Base-by-base conservation (phyloP, 2,888 invertebrate species). In the Agrilus biguttatus region DNA sequence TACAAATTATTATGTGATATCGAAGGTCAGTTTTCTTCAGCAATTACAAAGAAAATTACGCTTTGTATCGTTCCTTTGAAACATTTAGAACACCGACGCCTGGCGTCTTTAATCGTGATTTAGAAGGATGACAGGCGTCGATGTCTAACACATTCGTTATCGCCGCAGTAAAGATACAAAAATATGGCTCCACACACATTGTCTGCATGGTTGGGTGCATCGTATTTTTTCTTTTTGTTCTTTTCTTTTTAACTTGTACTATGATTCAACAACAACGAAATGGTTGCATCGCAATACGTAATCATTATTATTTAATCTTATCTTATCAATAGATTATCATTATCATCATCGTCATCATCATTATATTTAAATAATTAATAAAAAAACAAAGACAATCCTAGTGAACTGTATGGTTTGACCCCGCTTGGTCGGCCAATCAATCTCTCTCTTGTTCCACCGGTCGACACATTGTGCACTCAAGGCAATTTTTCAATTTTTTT, bases 111-210 rank as follows among this genome's bases (percentile, higher is more conserved):
- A 17, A 17, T 3, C 4, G 17, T 4, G 2, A 3, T 17, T 23
- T 23, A 6, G 8, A 23, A 23, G 6, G 8, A 6, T 6, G 23
- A 23, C 23, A 23, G 23, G 8, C 23, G 23, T 23, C 23, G 23
- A 8, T 23, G 23, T 23, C 5, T 3, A 23, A 8, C 23, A 6
- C 23, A 17, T 17, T 17, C 17, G 17, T 17, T 17, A 21, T 21
- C 6, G 28, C 10, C 8, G 21, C 40, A 40, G 23, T 28, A 17
- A 21, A 38, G 13, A 14, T 19, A 41, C 14, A 51, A 53, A 53
- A 28, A 28, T 28, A 28, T 28, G 73, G 73, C 73, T 71, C 73
- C 74, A 73, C 71, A 73, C 74, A 74, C 74, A 74, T 74, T 74
- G 74, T 73, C 73, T 74, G 74, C 73, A 72, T 71, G 65, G 63